Evolutionary conservation across 2,113 vertebrate genomes (phyloP), one percentile per base, ranked within the genome.

Genomic region (Eulemur macaco): DNA sequence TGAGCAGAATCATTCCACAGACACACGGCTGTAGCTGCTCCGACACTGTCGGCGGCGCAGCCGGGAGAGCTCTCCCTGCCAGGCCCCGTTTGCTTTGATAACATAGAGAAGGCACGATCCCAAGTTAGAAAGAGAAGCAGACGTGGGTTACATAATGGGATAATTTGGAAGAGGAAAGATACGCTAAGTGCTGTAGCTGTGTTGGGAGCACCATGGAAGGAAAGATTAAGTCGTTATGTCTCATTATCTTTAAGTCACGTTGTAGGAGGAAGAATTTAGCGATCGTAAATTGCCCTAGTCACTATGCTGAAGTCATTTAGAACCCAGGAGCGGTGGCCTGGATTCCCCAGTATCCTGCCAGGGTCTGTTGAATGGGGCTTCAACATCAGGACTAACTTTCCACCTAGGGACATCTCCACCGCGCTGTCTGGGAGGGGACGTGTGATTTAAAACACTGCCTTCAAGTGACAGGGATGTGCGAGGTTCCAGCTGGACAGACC

Each of bases 181-280:
- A 9, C 8, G 27, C 37, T 39, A 25, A 91, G 69, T 39, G 52
- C 78, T 87, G 27, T 29, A 4, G 29, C 31, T 85, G 13, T 39
- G 68, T 20, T 91, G 25, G 68, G 45, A 81, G 71, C 50, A 39
- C 37, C 60, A 84, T 84, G 71, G 9, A 85, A 74, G 56, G 34
- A 83, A 47, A 77, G 52, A 56, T 71, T 14, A 82, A 69, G 52
- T 37, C 37, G 12, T 18, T 87, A 11, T 8, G 25, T 77, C 76
- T 83, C 83, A 31, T 91, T 78, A 71, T 63, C 45, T n/a, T 82
- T n/a, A 27, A 77, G 69, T 81, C 39, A 47, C 12, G 47, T 84
- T 14, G 10, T 20, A 76, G 54, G 21, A 78, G 42, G 31, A 31
- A 73, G 77, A 85, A 74, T 68, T n/a, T 54, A 42, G 29, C 27